Conservation (phyloP, 2,888 invertebrate species). For the Cancer borealis region DNA sequence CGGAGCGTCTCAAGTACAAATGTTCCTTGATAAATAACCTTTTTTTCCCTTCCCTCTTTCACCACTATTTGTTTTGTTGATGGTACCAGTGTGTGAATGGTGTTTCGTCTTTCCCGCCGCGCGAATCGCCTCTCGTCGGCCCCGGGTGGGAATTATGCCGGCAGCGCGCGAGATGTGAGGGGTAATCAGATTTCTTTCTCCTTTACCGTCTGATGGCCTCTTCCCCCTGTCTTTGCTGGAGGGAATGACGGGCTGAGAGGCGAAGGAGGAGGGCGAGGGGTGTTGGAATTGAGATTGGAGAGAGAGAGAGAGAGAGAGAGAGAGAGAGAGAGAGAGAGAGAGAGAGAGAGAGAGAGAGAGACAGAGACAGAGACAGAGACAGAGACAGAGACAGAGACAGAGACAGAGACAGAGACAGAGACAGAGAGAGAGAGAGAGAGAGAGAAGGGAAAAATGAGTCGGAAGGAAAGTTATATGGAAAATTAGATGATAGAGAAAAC, state of each 20-base stretch:
- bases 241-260: background rate
- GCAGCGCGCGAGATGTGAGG: background rate
- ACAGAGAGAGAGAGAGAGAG: constrained; percentile 27
- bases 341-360: constrained; percentile 40
- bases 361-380: constrained; percentile 24
- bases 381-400: constrained; percentile 24
- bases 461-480: background rate
- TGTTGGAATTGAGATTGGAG: constrained; percentile 4
- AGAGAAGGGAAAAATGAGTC: background rate
- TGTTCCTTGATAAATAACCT: too few relatives aligned
- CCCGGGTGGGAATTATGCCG: constrained; percentile 13
- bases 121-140: background rate
- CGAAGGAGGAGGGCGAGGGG: background rate
- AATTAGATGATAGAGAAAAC: background rate
- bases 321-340: constrained; percentile 40
- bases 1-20: too few relatives aligned
- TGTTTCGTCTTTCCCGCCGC: background rate
- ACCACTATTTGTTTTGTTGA: too few relatives aligned
- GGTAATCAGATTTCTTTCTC: constrained; percentile 31
- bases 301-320: constrained; percentile 21
- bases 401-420: constrained; percentile 1
- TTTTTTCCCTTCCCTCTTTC: too few relatives aligned
- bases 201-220: constrained; percentile 17
- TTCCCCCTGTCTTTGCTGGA: constrained; percentile 1
- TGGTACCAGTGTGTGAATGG: background rate